Base-by-base conservation (phyloP, 2,888 invertebrate species). In the Stenichneumon culpator region DNA sequence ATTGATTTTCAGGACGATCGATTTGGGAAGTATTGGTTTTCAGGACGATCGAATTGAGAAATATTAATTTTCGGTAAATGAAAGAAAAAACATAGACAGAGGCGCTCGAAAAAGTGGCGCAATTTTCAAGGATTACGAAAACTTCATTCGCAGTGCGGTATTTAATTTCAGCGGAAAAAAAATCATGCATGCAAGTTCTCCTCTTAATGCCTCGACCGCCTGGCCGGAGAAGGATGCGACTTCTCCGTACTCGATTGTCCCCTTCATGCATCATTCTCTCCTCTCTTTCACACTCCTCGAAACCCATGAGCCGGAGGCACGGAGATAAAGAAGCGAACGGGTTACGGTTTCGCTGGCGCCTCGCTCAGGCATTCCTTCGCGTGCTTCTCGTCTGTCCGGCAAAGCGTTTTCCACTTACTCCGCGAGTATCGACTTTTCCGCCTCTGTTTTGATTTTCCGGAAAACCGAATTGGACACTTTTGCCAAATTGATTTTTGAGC, bases 291-390 rank as follows among this genome's bases (percentile, higher is more conserved):
- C 75, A 79, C 79, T 86, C 79, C 67, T 19, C 69, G 54, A 74
- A 82, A 44, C 25, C 22, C 22, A 70, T 16, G 77, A 74, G 52
- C 50, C 52, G 57, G 52, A 60, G 11, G 25, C 16, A 72, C 11
- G 69, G 60, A 16, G 57, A 44, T 25, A 78, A 54, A 67, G 28
- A 79, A 80, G 63, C 79, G 78, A 83, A 87, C 84, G 88, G 90
- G 89, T 90, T 90, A 88, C 89, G 89, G 89, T 90, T 89, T 87
- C 77, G 87, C 70, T 83, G 79, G 74, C 74, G 82, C 88, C 86
- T 87, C 83, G 75, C 82, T 73, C 81, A 60, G 68, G 68, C 80
- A 83, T 77, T 14, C 82, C 74, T 83, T 83, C 69, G 79, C 39
- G 65, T 47, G 65, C 65, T 81, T 67, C 83, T 54, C 70, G 74